Conservation (phyloP, 2,113 vertebrate genomes). For the Phocoena phocoena region DNA sequence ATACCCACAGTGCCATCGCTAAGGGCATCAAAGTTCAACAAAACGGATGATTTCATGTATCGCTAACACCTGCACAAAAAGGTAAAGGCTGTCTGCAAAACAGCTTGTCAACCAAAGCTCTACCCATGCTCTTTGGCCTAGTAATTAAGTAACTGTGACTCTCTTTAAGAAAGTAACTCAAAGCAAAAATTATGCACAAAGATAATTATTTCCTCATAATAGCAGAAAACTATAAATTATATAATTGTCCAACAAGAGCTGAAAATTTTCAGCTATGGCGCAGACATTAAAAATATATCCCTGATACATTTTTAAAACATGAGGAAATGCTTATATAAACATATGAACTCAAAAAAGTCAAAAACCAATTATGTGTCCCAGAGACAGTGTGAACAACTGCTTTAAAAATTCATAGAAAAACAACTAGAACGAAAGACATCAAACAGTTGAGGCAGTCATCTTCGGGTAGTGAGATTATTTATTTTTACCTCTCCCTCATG, state of each 20-base stretch:
- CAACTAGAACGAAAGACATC: not conserved
- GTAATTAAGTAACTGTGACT: not conserved
- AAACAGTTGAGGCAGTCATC: not conserved
- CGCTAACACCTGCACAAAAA: too few relatives aligned
- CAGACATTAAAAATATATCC: not conserved
- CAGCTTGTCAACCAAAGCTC: not conserved
- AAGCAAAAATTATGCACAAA: not conserved
- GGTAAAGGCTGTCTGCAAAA: not conserved
- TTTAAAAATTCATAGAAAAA: not conserved
- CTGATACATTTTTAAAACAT: not conserved
- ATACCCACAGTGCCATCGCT: fast-evolving
- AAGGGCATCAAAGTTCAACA: not conserved
- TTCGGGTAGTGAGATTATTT: not conserved
- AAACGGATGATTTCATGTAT: fast-evolving
- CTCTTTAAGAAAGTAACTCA: not conserved
- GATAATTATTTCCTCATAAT: not conserved
- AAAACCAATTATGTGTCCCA: not conserved
- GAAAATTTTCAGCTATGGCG: not conserved
- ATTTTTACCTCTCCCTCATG: not conserved
- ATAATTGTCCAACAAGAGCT: not conserved
- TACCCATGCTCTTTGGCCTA: not conserved
- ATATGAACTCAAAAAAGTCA: not conserved
- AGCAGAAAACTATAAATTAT: not conserved
- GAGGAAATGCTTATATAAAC: not conserved
- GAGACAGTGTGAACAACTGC: not conserved